phyloP scores from a whole-genome alignment of 2,113 vertebrate genomes.

The Corvus moneduloides region DNA sequence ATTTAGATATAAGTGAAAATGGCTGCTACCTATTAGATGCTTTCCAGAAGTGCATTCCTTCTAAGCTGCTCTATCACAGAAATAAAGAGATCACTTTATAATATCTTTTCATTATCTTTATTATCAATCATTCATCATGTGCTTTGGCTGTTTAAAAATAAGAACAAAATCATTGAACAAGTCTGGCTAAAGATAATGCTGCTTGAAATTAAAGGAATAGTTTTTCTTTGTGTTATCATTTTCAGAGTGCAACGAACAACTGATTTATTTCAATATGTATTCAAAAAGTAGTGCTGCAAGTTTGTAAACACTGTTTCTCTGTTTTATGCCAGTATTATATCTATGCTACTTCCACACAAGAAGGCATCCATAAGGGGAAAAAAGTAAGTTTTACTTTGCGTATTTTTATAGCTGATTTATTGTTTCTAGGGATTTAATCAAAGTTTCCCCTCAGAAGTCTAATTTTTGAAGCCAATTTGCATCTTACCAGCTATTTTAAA shows the following conservation, averaged over 20 bases:
- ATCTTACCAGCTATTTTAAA: constrained; percentile 22
- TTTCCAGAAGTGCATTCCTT: constrained; percentile 27
- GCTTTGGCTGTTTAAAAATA: constrained; percentile 49
- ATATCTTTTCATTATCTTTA: constrained; percentile 27
- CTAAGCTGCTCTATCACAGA: constrained; percentile 20
- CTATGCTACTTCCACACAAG: not conserved
- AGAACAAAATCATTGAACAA: constrained; percentile 58
- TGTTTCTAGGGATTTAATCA: constrained; percentile 59
- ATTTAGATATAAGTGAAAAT: constrained; percentile 27
- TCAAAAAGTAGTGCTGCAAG: not conserved
- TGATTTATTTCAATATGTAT: not conserved
- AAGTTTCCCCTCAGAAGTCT: constrained; percentile 14
- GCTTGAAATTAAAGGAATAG: constrained; percentile 45
- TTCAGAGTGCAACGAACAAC: not conserved
- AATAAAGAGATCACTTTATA: constrained; percentile 44
- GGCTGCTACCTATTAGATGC: not conserved
- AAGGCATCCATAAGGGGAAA: not conserved
- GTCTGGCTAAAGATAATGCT: constrained; percentile 51
- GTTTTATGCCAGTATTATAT: not conserved
- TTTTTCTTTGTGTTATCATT: constrained; percentile 21
- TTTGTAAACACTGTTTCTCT: constrained; percentile 16
- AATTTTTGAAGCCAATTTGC: constrained; percentile 58
- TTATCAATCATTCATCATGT: constrained; percentile 38
- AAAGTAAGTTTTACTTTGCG: not conserved
- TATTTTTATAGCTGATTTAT: constrained; percentile 33